phyloP scores from a whole-genome alignment of 2,113 vertebrate species.

The Apus apus region DNA sequence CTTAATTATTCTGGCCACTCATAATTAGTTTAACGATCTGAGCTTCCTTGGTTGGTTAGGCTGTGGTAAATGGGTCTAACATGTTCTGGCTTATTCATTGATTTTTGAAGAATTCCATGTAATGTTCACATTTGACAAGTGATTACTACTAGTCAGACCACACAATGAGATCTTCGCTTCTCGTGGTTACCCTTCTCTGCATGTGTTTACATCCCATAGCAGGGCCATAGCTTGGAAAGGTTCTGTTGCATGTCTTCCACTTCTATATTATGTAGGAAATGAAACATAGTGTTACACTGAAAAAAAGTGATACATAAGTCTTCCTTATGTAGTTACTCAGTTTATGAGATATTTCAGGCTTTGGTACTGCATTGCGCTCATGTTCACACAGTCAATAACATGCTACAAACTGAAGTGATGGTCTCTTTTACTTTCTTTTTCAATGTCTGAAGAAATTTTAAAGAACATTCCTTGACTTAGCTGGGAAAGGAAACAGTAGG shows the following conservation, averaged over 20 bases:
- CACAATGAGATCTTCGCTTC: neutral
- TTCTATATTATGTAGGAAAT: neutral
- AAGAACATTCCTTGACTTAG: neutral
- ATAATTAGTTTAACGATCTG: conserved; percentile 43
- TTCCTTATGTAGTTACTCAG: neutral
- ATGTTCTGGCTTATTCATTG: neutral
- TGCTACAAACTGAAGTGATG: neutral
- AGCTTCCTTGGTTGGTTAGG: conserved; percentile 19
- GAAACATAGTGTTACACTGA: neutral
- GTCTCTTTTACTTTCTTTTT: neutral
- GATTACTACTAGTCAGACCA: neutral
- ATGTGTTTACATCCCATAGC: neutral
- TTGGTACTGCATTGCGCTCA: neutral
- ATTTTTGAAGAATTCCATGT: conserved; percentile 13
- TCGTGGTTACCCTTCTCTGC: neutral
- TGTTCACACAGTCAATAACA: neutral
- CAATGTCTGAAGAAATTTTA: neutral
- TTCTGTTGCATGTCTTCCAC: neutral
- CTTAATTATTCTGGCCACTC: conserved; percentile 1
- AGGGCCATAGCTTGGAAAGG: neutral
- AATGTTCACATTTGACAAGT: neutral
- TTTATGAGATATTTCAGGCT: neutral
- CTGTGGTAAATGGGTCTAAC: neutral
- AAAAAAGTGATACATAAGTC: neutral
- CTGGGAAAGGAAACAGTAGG: neutral